Evolutionary conservation across 2,113 vertebrate species (phyloP).

Genomic region (Panurus biarmicus): DNA sequence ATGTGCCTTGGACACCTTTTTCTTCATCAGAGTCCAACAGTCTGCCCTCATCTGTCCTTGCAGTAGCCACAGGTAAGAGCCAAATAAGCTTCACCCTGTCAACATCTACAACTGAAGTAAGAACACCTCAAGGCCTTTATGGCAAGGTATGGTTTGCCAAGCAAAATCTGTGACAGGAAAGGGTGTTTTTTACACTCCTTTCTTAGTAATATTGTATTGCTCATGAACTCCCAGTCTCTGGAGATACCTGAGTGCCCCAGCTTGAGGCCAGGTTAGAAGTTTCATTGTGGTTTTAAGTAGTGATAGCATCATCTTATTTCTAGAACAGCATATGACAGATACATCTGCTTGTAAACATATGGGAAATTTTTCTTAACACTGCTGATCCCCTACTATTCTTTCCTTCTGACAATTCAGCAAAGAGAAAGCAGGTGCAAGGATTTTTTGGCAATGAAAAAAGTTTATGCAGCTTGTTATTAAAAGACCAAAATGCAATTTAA

Average conservation of each 20-base stretch:
- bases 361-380: slow-evolving; percentile 8
- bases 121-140: background rate
- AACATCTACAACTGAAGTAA: background rate
- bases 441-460: background rate
- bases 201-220: background rate
- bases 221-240: background rate
- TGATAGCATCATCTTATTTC: background rate
- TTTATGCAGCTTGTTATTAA: background rate
- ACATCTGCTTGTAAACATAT: slow-evolving; percentile 34
- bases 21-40: background rate
- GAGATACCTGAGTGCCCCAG: background rate
- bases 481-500: background rate
- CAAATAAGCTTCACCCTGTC: background rate
- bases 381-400: background rate
- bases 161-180: background rate
- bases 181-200: background rate
- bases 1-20: background rate
- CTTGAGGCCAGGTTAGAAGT: background rate
- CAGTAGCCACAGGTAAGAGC: background rate
- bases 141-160: background rate
- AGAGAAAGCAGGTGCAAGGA: slow-evolving; percentile 14
- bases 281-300: background rate
- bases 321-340: slow-evolving; percentile 18
- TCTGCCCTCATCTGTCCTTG: background rate
- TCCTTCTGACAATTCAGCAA: slow-evolving; percentile 24